These are phyloP conservation scores for Vanessa tameamea DNA, from an alignment of 1,140 invertebrate genomes.

Conservation along the genomic window DNA sequence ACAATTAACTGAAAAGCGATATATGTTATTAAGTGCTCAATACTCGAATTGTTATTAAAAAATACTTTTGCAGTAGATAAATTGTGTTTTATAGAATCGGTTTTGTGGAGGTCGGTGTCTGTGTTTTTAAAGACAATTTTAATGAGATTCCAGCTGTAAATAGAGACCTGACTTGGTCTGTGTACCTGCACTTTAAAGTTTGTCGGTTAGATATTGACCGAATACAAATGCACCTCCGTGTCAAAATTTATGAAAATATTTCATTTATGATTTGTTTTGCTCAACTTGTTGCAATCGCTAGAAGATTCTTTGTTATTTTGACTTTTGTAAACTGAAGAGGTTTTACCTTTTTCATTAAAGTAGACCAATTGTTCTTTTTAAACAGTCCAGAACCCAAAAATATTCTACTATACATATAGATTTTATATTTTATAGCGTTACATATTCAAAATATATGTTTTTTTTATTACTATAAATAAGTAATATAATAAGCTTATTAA, in stretches of 20 bases:
- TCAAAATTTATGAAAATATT: too few species aligned
- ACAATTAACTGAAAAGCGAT: conserved; percentile 6
- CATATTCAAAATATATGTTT: neutral
- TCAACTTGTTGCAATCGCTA: too few species aligned
- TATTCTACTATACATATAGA: too few species aligned
- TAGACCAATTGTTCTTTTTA: too few species aligned
- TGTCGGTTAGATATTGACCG: too few species aligned
- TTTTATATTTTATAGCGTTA: neutral
- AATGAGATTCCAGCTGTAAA: neutral
- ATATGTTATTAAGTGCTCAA: conserved; percentile 8
- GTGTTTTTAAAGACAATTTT: neutral
- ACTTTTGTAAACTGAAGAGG: too few species aligned
- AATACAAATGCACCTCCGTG: too few species aligned
- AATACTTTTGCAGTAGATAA: neutral
- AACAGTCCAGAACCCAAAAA: too few species aligned
- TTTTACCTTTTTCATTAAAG: too few species aligned
- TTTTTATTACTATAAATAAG: neutral
- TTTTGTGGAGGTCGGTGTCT: neutral
- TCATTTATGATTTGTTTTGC: too few species aligned
- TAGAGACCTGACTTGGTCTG: neutral
- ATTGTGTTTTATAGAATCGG: neutral
- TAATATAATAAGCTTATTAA: neutral
- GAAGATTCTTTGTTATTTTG: too few species aligned
- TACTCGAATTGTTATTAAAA: neutral
- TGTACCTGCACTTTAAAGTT: neutral